phyloP scores from a whole-genome alignment of 2,113 vertebrate genomes.

The Larimichthys crocea region DNA sequence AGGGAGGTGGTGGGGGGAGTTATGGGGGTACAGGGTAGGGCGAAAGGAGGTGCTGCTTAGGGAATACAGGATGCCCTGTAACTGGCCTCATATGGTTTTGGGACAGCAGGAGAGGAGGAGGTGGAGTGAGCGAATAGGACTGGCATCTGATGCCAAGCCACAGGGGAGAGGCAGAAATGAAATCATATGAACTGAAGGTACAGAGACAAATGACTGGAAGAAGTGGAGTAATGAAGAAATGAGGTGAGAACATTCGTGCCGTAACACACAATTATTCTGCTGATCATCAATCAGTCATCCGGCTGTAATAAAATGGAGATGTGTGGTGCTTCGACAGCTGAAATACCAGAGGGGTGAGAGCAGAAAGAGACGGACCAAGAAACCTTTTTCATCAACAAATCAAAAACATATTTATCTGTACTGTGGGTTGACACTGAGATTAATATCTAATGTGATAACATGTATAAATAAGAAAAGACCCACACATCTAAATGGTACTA shows the following conservation, averaged over 20 bases:
- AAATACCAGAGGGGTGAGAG: neutral
- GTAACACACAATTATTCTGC: neutral
- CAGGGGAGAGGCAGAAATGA: slow-evolving; percentile 15
- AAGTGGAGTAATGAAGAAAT: neutral
- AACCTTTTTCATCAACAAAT: neutral
- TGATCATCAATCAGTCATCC: neutral
- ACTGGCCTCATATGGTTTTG: slow-evolving; percentile 56
- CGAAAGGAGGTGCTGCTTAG: neutral
- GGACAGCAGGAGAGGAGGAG: slow-evolving; percentile 17
- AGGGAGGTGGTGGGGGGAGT: slow-evolving; percentile 9
- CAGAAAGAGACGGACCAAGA: neutral
- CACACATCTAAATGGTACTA: no score
- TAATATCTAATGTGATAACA: neutral
- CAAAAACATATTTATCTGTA: neutral
- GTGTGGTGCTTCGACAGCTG: neutral
- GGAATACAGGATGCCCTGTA: slow-evolving; percentile 32
- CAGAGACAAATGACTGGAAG: neutral
- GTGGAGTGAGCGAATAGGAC: neutral
- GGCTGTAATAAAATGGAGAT: neutral
- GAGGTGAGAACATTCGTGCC: neutral
- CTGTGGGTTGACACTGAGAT: neutral
- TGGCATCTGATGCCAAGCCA: slow-evolving; percentile 4
- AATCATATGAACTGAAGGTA: neutral
- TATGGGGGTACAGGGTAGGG: neutral
- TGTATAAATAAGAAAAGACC: neutral